Evolutionary conservation across 2,113 vertebrate species (phyloP), one percentile per base, ranked within the genome.

Genomic region (Semnornis frantzii): DNA sequence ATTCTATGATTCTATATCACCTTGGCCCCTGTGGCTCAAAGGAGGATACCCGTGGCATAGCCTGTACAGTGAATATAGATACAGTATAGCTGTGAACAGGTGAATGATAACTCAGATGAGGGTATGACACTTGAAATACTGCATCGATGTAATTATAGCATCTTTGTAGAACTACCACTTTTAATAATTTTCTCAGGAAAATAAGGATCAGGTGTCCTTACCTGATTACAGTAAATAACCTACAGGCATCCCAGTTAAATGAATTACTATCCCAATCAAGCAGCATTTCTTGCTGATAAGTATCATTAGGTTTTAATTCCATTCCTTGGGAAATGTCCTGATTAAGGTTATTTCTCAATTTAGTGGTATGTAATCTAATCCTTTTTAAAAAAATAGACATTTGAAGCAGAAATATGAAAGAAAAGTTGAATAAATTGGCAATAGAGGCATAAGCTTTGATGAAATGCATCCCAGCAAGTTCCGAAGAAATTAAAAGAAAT

Each of bases 241-340:
- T 93, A 91, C 94, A 90, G 92, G 92, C 91, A 95, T 94, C 72
- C 75, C 85, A 82, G 94, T 95, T 95, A 96, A 95, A 82, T 20
- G 9, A 97, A 95, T 97, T 93, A 87, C 89, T 87, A 90, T 92
- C 68, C 92, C 92, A 96, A 96, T 97, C 96, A 96, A 95, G 83
- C 65, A 87, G 77, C 83, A 92, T n/a, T 90, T 96, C 93, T 96
- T 91, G 72, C 62, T 93, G 93, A 83, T 95, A 94, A 96, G 89
- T 97, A 91, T 92, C 89, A 94, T 97, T 95, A 95, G n/a, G 69
- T 93, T 97, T 97, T 96, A 96, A 96, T 94, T 94, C 92, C 73
- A 79, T 91, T 97, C 87, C 93, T 83, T 92, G 74, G 71, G 82
- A 97, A 96, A 96, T 92, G 63, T 86, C 72, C 65, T 68, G 70